A percentile compares a stretch with the other conserved stretches of the same genome.
Evolutionary conservation across 1,140 invertebrate genomes (phyloP).

Genomic region (Uloborus diversus): DNA sequence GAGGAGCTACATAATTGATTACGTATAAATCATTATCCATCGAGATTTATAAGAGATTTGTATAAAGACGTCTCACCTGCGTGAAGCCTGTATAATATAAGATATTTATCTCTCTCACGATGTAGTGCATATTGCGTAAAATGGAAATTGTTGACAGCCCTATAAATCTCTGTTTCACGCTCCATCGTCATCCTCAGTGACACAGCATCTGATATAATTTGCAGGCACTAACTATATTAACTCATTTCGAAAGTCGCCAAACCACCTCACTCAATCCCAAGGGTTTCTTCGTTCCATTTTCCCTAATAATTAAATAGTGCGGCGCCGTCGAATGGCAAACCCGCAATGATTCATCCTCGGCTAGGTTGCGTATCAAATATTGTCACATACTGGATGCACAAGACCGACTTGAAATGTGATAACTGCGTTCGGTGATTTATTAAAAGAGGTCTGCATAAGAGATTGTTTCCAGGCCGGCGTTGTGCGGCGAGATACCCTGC

Average conservation of each 20-base stretch:
- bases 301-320: slow-evolving; percentile 38
- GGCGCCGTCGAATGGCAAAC: slow-evolving; percentile 6
- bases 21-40: no score
- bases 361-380: neutral
- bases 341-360: slow-evolving; percentile 23
- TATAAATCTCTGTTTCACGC: neutral
- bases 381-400: slow-evolving; percentile 21
- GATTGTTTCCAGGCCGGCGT: neutral
- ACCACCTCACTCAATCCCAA: slow-evolving; percentile 1
- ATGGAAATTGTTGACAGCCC: slow-evolving; percentile 20
- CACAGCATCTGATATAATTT: slow-evolving; percentile 13
- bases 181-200: neutral
- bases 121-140: slow-evolving; percentile 26
- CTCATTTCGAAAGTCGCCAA: slow-evolving; percentile 6
- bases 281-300: neutral
- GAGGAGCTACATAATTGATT: no score
- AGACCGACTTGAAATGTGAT: slow-evolving; percentile 23
- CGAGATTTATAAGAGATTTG: no score
- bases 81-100: no score
- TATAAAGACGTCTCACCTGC: no score
- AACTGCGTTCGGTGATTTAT: slow-evolving; percentile 40
- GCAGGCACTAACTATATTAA: slow-evolving; percentile 18
- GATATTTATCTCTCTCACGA: no score
- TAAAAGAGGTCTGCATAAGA: slow-evolving; percentile 10
- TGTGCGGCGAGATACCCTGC: neutral